Evolutionary conservation across 1,140 invertebrate species (phyloP).

Genomic region (fruit fly (Drosophila melanogaster)): DNA sequence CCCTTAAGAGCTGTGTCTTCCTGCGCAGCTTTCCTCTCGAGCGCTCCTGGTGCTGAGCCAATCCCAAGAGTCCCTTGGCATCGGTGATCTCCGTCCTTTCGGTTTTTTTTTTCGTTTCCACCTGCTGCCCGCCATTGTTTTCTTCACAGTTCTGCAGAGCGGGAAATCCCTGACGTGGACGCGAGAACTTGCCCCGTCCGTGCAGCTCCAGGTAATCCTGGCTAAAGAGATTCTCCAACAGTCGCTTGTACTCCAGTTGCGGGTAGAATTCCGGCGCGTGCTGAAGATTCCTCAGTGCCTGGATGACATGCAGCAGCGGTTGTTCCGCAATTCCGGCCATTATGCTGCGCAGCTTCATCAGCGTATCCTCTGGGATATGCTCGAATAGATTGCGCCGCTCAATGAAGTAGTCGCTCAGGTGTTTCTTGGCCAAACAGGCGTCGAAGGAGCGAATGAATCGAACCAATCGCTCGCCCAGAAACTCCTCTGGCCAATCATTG

Average conservation of each 20-base stretch:
- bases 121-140: constrained; percentile 1
- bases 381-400: constrained; percentile 89
- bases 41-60: constrained; percentile 67
- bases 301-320: constrained; percentile 89
- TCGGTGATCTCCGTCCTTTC: constrained; percentile 16
- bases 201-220: constrained; percentile 85
- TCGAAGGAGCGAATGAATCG: constrained; percentile 87
- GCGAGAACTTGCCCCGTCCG: constrained; percentile 54
- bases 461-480: constrained; percentile 88
- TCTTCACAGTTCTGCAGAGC: not conserved
- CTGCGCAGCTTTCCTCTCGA: constrained; percentile 57
- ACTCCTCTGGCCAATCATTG: constrained; percentile 89
- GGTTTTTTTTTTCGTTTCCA: too few relatives aligned
- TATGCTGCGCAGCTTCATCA: constrained; percentile 88
- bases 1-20: constrained; percentile 71
- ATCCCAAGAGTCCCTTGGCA: constrained; percentile 62
- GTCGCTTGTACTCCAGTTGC: constrained; percentile 86
- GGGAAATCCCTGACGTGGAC: constrained; percentile 1
- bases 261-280: constrained; percentile 88
- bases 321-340: constrained; percentile 89
- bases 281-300: constrained; percentile 88
- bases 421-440: constrained; percentile 85
- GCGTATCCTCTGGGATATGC: constrained; percentile 87
- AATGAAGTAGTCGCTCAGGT: constrained; percentile 90
- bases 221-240: constrained; percentile 87